Base-by-base conservation (phyloP, 2,113 vertebrate species). In the Herpailurus yagouaroundi region DNA sequence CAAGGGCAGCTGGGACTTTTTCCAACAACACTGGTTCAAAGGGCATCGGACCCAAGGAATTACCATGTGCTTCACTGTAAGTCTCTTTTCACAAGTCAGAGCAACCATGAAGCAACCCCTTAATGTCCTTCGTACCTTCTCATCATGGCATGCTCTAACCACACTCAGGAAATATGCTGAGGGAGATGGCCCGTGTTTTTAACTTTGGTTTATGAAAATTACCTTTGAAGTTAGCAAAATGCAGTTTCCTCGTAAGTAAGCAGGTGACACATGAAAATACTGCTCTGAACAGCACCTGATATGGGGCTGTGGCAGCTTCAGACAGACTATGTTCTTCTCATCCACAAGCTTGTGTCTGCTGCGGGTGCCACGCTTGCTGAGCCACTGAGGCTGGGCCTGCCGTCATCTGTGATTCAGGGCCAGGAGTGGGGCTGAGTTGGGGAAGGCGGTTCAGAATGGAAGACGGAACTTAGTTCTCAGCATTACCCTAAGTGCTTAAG, bases 171-270 rank as follows among this genome's bases (percentile, higher is more conserved):
- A 87, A 12, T 48, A 52, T 18, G 7, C 88, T 57, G 48, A 71
- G 27, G 31, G 41, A 71, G 38, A 38, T 18, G 1, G 31, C 64
- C 68, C 6, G 7, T 55, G 48, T 91, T 66, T 95, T 89, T 93
- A 38, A 41, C 45, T 88, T 64, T 68, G 48, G 68, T 80, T 82
- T 93, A 9, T 73, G 69, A 63, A 85, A 94, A 82, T 52, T 36
- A 36, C 16, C 36, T 82, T 76, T 77, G 45, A 81, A 86, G 85
- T 94, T 60, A 91, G 73, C 79, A 84, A 94, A 95, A 85, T 86
- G 31, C 50, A 27, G 0, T 52, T 98, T 71, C 66, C n/a, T 29
- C 66, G 11, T 88, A 71, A 91, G 63, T 81, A 82, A 57, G 55
- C 38, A 93, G 0, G 83, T 36, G 86, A 87, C 18, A 12, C 10